Base-by-base conservation (phyloP, 1,140 invertebrate genomes). In the Aphelinus atriplicis region DNA sequence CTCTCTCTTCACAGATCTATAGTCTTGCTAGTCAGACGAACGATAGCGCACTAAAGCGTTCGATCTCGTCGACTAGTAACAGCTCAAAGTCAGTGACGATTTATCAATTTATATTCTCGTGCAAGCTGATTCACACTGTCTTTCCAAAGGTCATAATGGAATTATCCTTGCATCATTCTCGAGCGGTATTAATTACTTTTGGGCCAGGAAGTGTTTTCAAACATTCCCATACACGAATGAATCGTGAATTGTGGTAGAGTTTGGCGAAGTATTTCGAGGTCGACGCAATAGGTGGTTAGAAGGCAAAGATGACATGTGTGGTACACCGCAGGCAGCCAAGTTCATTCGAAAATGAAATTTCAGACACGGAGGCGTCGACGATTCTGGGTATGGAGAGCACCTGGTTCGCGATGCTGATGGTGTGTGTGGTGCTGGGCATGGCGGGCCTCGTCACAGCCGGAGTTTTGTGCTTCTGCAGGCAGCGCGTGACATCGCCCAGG, bases 371-470 rank as follows among this genome's bases (percentile, higher is more conserved):
- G 68, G 88, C 90, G n/a, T 90, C 90, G 68, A 93, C 92, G 60
- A 92, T 95, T 65, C 87, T 94, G 71, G 94, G 94, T 53, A 88
- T 95, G 84, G 92, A 93, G 79, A 90, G 92, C 78, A 91, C 92
- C 67, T 92, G 94, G 90, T 93, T 96, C 83, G 92, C 93, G 60
- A 89, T 93, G 48, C 89, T 91, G 64, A 90, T 93, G 9, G 91
- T 94, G 48, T 91, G 91, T 77, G 87, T 91, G 51, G 86, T 93
- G 77, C 87, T 96, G 77, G 88, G 93, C 72, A 85, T 92, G 77
- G 91, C 91, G 76, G 91, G 92, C 42, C 89, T 91, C 71, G 90
- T 92, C n/a, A 91, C 92, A 57, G 91, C 90, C 55, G 87, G 91
- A 10, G 90, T 91, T 43, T 90, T 94, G 78, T 96, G 94, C 86